Evolutionary conservation across 2,797 vertebrate genomes (phyloP), one percentile per base, ranked within the genome.

Genomic region (Leptoclinus maculatus): DNA sequence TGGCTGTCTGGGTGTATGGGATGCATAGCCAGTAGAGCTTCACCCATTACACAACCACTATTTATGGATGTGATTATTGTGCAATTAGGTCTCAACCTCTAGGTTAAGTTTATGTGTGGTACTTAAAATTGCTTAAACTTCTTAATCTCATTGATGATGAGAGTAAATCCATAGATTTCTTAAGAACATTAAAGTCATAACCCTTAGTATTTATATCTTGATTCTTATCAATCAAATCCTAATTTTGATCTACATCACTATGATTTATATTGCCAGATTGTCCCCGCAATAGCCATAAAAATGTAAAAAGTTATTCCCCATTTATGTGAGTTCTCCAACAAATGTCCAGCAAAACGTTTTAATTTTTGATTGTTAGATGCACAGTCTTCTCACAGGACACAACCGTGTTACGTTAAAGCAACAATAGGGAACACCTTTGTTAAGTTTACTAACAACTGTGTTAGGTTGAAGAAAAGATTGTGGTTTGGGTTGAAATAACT

Each of bases 21-120:
- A 68, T 53, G n/a, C 32, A 70, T 68, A 63, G 74, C 78, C 66
- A 76, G 62, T 60, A 69, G 34, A 82, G 47, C 54, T 74, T 36
- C 58, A 36, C 14, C 47, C 36, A 54, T 67, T 69, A 73, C n/a
- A 64, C 53, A 66, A 53, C 43, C 17, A 19, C 9, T 11, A 32
- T 58, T 74, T 69, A 70, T 58, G 47, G 59, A 79, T 70, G 6
- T 29, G 51, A 66, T 39, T 70, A 59, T 63, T 43, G 8, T 76
- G 43, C 56, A 70, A 32, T 74, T 64, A 54, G 1, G 57, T 71
- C 17, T 56, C 21, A 73, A 21, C n/a, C 66, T 54, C 13, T n/a
- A 38, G n/a, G 41, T 74, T 51, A 38, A n/a, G 41, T 49, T 69
- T 25, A 38, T 73, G 34, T 65, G 0, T 45, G 60, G 68, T 4